Base-by-base conservation (phyloP, 2,797 vertebrate species). In the Pelobates cultripes region DNA sequence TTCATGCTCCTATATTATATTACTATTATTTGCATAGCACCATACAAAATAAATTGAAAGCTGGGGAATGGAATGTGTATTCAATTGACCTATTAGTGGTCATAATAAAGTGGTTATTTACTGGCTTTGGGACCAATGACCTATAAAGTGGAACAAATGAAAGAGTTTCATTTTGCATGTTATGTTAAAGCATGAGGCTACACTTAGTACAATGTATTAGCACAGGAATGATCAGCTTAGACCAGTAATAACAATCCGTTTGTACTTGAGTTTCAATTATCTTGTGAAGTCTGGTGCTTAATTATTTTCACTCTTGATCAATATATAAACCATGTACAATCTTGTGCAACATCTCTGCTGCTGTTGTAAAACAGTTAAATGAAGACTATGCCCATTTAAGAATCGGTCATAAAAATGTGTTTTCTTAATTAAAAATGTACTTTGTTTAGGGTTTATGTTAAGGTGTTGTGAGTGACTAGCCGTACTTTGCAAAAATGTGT, bases 221-320 rank as follows among this genome's bases (percentile, higher is more conserved):
- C n/a, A 57, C 15, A 68, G 64, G 41, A 45, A 45, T 69, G 7
- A 61, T 71, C 28, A 61, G 3, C 66, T 51, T 72, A 4, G 43
- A 28, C 13, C 10, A 3, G 63, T 68, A 73, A 68, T 44, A 68
- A 8, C 43, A 40, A 41, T 80, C 13, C 41, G 15, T 68, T 67
- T 55, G 15, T 9, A 64, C 44, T 75, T 28, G 13, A 47, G 14
- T 15, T 79, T 45, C 60, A 66, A 73, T 66, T 64, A 55, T 7
- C 15, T 43, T 44, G 12, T 12, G 41, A 68, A 53, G 28, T 28
- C 40, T 55, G 4, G 2, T 10, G 1, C 4, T 3, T 42, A 42
- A 73, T 80, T 80, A 28, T 66, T 40, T 80, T 43, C 14, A 55
- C 78, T 43, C 28, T 40, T 57, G 44, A 44, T 80, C 47, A 79